Evolutionary conservation across 2,888 invertebrate genomes (phyloP).

Genomic region (Ptychoptera albimana): DNA sequence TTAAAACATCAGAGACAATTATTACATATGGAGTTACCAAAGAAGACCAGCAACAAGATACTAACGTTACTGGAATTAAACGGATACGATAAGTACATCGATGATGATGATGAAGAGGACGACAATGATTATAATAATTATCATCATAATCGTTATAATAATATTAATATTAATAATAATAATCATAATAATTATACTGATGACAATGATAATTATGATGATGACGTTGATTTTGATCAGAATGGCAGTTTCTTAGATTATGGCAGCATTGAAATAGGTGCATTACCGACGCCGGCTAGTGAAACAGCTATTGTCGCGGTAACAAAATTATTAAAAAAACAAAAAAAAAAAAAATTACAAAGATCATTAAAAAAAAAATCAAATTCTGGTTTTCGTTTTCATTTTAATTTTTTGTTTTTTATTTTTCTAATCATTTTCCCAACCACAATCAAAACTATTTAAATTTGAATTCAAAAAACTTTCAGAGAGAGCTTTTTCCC

Average conservation of each 20-base stretch:
- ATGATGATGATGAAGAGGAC: conserved; percentile 2
- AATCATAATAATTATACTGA: neutral
- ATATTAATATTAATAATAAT: neutral
- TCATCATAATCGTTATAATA: neutral
- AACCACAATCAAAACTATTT: too few relatives aligned
- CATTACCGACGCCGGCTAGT: conserved; percentile 32
- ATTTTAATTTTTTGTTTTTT: too few relatives aligned
- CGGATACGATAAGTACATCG: conserved; percentile 14
- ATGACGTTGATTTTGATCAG: conserved; percentile 6
- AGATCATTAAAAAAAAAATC: neutral
- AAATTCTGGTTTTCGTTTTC: neutral
- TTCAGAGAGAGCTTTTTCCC: too few relatives aligned
- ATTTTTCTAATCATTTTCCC: too few relatives aligned
- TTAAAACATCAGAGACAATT: conserved; percentile 30
- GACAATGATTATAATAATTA: neutral
- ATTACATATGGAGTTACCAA: conserved; percentile 30
- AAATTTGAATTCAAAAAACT: too few relatives aligned
- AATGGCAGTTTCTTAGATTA: conserved; percentile 24
- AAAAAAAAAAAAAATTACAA: conserved; percentile 8
- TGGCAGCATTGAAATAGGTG: conserved; percentile 29
- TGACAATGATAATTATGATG: neutral
- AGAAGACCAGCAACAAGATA: conserved; percentile 29
- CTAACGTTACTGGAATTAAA: conserved; percentile 29
- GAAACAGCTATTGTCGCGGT: conserved; percentile 33
- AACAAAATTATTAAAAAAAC: conserved; percentile 17